Evolutionary conservation across 2,888 invertebrate genomes (phyloP).

Genomic region (Lumbricus terrestris): DNA sequence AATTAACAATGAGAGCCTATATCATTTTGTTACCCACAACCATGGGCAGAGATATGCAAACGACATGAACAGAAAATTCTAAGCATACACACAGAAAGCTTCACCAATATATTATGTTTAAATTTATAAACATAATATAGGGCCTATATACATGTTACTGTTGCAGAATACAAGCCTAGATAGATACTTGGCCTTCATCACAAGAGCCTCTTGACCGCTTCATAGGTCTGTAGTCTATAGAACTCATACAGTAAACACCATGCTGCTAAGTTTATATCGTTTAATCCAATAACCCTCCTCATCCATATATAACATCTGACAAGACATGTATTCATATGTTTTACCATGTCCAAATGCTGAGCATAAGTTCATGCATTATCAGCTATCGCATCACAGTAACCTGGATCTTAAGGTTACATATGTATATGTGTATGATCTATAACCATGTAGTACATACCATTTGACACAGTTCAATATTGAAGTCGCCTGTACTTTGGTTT

Average conservation of each 20-base stretch:
- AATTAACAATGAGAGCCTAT: too few species aligned
- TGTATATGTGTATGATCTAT: neutral
- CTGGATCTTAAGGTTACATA: neutral
- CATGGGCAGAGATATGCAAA: too few species aligned
- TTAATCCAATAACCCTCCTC: neutral
- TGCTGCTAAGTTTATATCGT: neutral
- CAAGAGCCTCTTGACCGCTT: neutral
- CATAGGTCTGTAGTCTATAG: too few species aligned
- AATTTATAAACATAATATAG: too few species aligned
- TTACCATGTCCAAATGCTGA: neutral
- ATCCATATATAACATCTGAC: neutral
- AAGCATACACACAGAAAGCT: too few species aligned
- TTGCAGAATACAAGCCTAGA: neutral
- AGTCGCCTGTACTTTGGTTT: neutral
- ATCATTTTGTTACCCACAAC: too few species aligned
- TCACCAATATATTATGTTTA: too few species aligned
- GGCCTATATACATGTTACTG: too few species aligned
- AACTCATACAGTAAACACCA: neutral
- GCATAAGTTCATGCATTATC: neutral
- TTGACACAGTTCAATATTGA: neutral
- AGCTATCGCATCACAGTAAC: neutral
- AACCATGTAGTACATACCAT: neutral
- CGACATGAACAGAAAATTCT: too few species aligned
- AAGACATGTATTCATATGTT: too few species aligned
- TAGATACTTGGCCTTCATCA: conserved; percentile 3